These are phyloP conservation scores for Rhinoptilus africanus DNA, from an alignment of 2,113 vertebrate species.

Conservation along the genomic window DNA sequence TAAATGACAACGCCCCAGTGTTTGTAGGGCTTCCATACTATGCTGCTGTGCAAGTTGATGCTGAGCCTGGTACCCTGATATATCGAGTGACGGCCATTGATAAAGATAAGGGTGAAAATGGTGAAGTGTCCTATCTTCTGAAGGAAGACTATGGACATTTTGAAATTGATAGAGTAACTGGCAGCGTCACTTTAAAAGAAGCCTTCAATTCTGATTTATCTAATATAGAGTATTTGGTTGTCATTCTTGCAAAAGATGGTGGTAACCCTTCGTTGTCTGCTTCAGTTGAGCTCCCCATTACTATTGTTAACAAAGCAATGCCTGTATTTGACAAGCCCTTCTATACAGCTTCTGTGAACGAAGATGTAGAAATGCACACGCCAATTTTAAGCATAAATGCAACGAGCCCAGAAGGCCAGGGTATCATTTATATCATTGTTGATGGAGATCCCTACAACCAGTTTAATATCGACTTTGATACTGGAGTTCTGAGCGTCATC, in stretches of 20 bases:
- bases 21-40: slow-evolving; percentile 97
- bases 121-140: slow-evolving; percentile 89
- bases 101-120: slow-evolving; percentile 90
- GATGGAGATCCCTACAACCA: slow-evolving; percentile 89
- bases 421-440: slow-evolving; percentile 93
- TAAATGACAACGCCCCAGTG: slow-evolving; percentile 91
- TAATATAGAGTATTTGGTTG: slow-evolving; percentile 89
- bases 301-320: slow-evolving; percentile 98
- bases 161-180: slow-evolving; percentile 86
- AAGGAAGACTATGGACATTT: slow-evolving; percentile 93
- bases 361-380: slow-evolving; percentile 87
- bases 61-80: slow-evolving; percentile 87
- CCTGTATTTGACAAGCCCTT: slow-evolving; percentile 96
- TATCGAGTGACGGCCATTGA: slow-evolving; percentile 90
- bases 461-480: slow-evolving; percentile 96
- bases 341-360: slow-evolving; percentile 86
- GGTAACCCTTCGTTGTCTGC: slow-evolving; percentile 87
- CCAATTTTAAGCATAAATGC: slow-evolving; percentile 93
- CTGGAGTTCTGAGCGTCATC: slow-evolving; percentile 90
- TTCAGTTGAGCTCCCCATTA: slow-evolving; percentile 87
- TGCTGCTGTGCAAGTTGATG: slow-evolving; percentile 94
- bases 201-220: slow-evolving; percentile 93
- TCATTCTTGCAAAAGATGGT: slow-evolving; percentile 87
- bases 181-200: slow-evolving; percentile 85
- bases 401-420: slow-evolving; percentile 93